phyloP scores from a whole-genome alignment of 2,113 vertebrate genomes.

The Madoqua kirkii region DNA sequence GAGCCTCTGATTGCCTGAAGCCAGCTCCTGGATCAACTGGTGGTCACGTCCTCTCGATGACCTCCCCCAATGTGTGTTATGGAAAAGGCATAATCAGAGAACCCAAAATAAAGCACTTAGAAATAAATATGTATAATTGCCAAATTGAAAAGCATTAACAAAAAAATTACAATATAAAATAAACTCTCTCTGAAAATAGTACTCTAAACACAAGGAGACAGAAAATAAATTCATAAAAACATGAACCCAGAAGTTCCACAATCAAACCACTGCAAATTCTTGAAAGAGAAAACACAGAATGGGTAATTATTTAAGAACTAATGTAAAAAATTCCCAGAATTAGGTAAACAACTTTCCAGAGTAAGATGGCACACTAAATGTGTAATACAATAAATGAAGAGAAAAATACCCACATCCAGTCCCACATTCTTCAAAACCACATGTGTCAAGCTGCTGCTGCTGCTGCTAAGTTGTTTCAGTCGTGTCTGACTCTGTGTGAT shows the following conservation, averaged over 20 bases:
- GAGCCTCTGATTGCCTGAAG: not conserved
- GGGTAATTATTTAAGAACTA: not conserved
- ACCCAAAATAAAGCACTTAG: not conserved
- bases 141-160: not conserved
- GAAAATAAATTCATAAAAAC: not conserved
- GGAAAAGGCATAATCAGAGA: not conserved
- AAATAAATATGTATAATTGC: not conserved
- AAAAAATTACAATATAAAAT: not conserved
- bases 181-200: not conserved
- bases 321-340: not conserved
- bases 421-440: not conserved
- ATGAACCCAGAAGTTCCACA: not conserved
- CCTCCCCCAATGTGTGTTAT: not conserved
- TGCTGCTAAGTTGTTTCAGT: not conserved
- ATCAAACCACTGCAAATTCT: not conserved
- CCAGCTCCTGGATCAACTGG: not conserved
- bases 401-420: not conserved
- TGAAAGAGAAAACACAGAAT: not conserved
- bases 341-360: not conserved
- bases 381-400: not conserved
- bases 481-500: rapidly evolving
- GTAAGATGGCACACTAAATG: not conserved
- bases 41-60: not conserved
- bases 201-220: not conserved
- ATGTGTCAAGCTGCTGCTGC: not conserved